These are phyloP conservation scores for Diplodus puntazzo DNA, from an alignment of 2,797 vertebrate genomes.

Conservation along the genomic window DNA sequence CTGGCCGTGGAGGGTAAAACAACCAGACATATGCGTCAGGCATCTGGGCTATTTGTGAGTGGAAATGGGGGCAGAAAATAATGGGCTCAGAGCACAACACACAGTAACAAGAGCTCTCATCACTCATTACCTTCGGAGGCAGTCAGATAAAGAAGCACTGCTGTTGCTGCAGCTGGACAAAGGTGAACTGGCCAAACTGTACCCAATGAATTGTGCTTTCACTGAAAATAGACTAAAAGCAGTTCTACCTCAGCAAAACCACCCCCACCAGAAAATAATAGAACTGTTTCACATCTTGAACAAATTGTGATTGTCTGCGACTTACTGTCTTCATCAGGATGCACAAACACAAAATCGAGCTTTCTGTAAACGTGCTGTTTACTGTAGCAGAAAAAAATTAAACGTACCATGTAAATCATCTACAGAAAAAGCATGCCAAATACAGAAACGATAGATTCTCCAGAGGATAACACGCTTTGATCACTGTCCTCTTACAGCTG, in stretches of 20 bases:
- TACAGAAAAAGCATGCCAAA: neutral
- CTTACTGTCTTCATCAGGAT: neutral
- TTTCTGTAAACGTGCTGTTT: neutral
- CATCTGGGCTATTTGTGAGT: constrained; percentile 51
- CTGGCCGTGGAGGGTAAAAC: constrained; percentile 57
- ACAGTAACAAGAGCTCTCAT: constrained; percentile 28
- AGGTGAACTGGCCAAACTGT: constrained; percentile 18
- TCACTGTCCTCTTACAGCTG: neutral
- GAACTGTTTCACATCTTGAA: constrained; percentile 3
- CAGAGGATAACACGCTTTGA: neutral
- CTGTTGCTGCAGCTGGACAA: constrained; percentile 25
- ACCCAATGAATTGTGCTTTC: constrained; percentile 3
- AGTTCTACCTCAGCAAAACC: neutral
- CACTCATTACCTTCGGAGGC: constrained; percentile 33
- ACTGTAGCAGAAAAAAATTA: neutral
- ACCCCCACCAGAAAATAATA: neutral
- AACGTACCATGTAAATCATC: neutral
- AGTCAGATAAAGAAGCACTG: constrained; percentile 12
- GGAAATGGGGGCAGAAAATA: constrained; percentile 62
- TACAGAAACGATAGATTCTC: neutral
- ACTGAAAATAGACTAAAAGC: constrained; percentile 16
- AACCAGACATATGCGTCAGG: constrained; percentile 38
- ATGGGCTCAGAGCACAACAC: constrained; percentile 26
- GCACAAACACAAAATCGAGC: neutral
- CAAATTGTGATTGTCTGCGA: neutral